Evolutionary conservation across 2,797 vertebrate genomes (phyloP).

Genomic region (Pangasius krempfi): DNA sequence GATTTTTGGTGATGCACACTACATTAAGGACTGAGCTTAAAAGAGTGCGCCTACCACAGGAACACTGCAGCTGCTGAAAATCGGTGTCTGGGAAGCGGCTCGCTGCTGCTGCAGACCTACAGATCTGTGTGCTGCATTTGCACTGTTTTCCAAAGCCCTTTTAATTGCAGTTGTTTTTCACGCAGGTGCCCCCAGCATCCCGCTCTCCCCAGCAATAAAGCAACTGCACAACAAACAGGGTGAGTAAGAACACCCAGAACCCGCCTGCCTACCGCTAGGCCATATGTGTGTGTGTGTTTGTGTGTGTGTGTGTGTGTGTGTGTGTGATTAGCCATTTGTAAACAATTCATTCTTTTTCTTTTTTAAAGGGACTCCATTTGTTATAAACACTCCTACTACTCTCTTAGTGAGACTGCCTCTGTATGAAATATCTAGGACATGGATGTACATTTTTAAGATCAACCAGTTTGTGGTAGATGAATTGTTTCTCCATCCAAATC

Average conservation of each 20-base stretch:
- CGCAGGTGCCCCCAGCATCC: slow-evolving; percentile 82
- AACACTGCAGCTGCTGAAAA: not conserved
- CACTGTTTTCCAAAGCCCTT: slow-evolving; percentile 72
- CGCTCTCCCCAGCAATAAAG: slow-evolving; percentile 83
- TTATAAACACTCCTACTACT: not conserved
- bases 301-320: slow-evolving; percentile 6
- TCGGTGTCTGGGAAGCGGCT: not conserved
- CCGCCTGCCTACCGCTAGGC: slow-evolving; percentile 8
- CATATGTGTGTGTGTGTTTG: slow-evolving; percentile 4
- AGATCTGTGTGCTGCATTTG: slow-evolving; percentile 76
- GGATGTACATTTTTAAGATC: not conserved
- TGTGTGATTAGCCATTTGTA: slow-evolving; percentile 3
- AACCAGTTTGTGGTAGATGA: not conserved
- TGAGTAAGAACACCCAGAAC: slow-evolving; percentile 72
- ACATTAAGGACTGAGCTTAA: not conserved
- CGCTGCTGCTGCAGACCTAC: slow-evolving; percentile 66
- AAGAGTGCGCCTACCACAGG: not conserved
- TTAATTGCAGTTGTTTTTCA: slow-evolving; percentile 85
- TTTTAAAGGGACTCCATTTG: not conserved
- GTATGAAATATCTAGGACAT: not conserved
- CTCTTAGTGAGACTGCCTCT: not conserved
- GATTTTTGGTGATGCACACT: not conserved
- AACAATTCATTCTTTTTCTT: not conserved
- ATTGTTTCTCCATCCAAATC: not conserved
- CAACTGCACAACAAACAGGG: slow-evolving; percentile 85